phyloP scores from a whole-genome alignment of 2,113 vertebrate genomes.

The Dasypus novemcinctus region DNA sequence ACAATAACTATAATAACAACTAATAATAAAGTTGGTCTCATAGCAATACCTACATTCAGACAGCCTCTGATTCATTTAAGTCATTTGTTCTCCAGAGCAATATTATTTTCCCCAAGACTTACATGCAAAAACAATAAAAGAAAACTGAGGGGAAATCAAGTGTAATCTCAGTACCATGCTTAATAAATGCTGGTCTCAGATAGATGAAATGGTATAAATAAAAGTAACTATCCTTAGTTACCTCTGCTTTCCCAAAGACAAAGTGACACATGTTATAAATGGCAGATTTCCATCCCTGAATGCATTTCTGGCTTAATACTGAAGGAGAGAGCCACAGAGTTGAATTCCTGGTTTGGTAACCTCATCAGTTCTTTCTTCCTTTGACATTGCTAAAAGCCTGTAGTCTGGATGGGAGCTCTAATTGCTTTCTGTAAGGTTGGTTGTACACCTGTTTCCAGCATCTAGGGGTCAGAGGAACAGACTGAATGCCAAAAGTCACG shows the following conservation, averaged over 20 bases:
- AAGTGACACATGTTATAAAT: slow-evolving; percentile 35
- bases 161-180: slow-evolving; percentile 49
- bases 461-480: slow-evolving; percentile 52
- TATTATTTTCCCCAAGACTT: slow-evolving; percentile 58
- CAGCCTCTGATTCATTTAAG: slow-evolving; percentile 66
- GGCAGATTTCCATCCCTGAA: slow-evolving; percentile 32
- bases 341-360: slow-evolving; percentile 29
- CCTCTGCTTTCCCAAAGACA: slow-evolving; percentile 46
- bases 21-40: slow-evolving; percentile 53
- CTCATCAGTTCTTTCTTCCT: slow-evolving; percentile 48
- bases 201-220: slow-evolving; percentile 34
- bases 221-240: slow-evolving; percentile 39
- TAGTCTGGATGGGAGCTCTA: slow-evolving; percentile 40
- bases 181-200: slow-evolving; percentile 58
- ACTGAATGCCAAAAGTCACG: slow-evolving; percentile 18
- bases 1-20: slow-evolving; percentile 36
- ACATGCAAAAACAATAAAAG: slow-evolving; percentile 57
- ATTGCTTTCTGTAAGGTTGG: slow-evolving; percentile 67
- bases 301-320: slow-evolving; percentile 12
- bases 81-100: slow-evolving; percentile 50
- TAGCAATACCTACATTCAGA: slow-evolving; percentile 32
- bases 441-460: slow-evolving; percentile 69
- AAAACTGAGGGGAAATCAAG: slow-evolving; percentile 73
- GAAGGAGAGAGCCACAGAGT: not conserved
- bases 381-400: slow-evolving; percentile 62